Evolutionary conservation across 1,140 invertebrate species (phyloP), one percentile per base, ranked within the genome.

Genomic region (Aphelenchoides besseyi): DNA sequence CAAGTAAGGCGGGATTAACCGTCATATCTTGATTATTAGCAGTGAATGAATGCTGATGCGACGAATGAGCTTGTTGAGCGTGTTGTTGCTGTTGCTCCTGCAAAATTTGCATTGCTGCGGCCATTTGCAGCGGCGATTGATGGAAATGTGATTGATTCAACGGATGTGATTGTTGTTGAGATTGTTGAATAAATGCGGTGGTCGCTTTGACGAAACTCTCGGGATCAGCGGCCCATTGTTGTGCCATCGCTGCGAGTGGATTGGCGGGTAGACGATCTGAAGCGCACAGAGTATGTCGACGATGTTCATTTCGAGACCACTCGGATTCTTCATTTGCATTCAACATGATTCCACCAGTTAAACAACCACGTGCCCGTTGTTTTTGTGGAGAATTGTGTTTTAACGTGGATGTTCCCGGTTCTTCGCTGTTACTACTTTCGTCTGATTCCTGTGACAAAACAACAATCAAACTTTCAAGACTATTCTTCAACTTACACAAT

Each of bases 371-470:
- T 29, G 23, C 23, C 12, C 23, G 53, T 64, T 12, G 5, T 64
- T 64, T 5, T 64, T 64, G 3, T 53, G 41, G 41, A 12, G 41
- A 48, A 23, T 61, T 9, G 62, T 64, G 62, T 64, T 53, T 5
- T 41, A 8, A 8, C 3, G 62, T 54, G n/a, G 55, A 59, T 8
- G 55, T 59, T 5, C 5, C 5, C 55, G 55, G 55, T 33, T 59
- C 55, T 26, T 80, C 82, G 16, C 74, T 85, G 2, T 79, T 74
- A 37, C 77, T 79, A 36, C 75, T 77, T 30, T 82, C 80, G 35
- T 82, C 82, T 5, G 80, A 84, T 36, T 82, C 80, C 82, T 82
- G 68, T 52, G 77, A 66, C 23, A n/a, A 18, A 41, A 41, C n/a
- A 41, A n/a, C 37, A 18, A 59, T 8, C 18, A 33, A 28, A 59